Percentiles rank a stretch among this genome's conserved stretches.
These are phyloP conservation scores for Deroptyus accipitrinus DNA, from an alignment of 2,113 vertebrate genomes.

Conservation along the genomic window DNA sequence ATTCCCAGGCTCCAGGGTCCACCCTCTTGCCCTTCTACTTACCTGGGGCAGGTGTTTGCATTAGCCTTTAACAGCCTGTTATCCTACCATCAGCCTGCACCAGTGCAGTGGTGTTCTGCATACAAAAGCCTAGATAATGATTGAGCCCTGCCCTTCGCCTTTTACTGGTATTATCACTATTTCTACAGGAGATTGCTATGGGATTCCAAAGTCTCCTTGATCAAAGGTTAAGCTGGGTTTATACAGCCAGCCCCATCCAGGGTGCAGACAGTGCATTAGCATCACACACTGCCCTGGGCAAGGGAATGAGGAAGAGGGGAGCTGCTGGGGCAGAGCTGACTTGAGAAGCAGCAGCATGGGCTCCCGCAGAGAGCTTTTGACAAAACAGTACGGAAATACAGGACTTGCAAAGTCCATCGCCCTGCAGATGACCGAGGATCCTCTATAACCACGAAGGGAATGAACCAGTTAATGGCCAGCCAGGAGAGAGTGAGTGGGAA, in stretches of 20 bases:
- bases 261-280: background rate
- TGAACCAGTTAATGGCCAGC: background rate
- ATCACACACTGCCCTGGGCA: fast-evolving
- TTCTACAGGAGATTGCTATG: background rate
- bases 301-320: background rate
- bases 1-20: background rate
- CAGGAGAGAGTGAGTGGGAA: background rate
- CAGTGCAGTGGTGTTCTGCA: fast-evolving
- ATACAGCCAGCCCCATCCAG: background rate
- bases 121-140: background rate
- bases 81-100: background rate
- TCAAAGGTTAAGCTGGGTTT: background rate
- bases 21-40: background rate
- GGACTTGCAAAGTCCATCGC: background rate
- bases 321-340: background rate
- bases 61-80: background rate
- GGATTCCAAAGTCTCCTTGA: slow-evolving; percentile 29
- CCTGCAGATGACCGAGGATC: background rate
- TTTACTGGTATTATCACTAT: background rate
- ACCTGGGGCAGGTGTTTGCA: background rate
- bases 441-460: background rate
- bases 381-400: background rate
- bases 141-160: background rate
- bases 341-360: background rate
- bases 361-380: background rate